Evolutionary conservation across 37 sponge, comb jelly and placozoan species (phyloP).

Genomic region (Amphimedon queenslandica): DNA sequence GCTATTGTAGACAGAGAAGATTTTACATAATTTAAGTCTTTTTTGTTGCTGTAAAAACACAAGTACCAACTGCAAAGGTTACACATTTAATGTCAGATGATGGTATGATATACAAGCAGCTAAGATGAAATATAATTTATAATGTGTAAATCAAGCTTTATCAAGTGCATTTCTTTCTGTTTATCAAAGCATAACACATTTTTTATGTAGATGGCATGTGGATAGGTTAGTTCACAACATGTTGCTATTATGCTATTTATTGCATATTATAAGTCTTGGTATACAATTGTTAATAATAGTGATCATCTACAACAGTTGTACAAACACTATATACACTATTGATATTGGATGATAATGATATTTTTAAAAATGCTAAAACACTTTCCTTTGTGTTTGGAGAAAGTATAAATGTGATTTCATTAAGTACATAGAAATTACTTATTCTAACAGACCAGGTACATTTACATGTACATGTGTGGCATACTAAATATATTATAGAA

Average conservation of each 20-base stretch:
- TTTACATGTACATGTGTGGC: too few species aligned
- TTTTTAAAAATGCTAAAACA: background rate
- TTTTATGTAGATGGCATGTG: slow-evolving; percentile 10
- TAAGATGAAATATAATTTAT: background rate
- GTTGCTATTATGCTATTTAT: background rate
- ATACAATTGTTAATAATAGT: background rate
- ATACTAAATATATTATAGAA: background rate
- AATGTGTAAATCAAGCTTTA: background rate
- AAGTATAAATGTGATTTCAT: background rate
- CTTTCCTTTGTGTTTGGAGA: background rate
- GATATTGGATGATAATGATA: background rate
- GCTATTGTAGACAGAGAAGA: slow-evolving; percentile 6
- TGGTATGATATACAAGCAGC: background rate
- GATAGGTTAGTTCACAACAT: background rate
- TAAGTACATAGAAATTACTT: background rate
- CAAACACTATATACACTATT: background rate
- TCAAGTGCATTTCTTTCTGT: slow-evolving; percentile 1
- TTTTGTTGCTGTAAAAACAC: background rate
- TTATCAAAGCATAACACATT: background rate
- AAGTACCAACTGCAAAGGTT: background rate
- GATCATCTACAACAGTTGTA: background rate
- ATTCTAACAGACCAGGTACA: too few species aligned
- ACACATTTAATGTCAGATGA: slow-evolving; percentile 8
- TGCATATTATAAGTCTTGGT: background rate
- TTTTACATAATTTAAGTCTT: background rate